A percentile compares a stretch with the other conserved stretches of the same genome.
Conservation (phyloP, 2,888 invertebrate genomes). For the Papilio gigon region DNA sequence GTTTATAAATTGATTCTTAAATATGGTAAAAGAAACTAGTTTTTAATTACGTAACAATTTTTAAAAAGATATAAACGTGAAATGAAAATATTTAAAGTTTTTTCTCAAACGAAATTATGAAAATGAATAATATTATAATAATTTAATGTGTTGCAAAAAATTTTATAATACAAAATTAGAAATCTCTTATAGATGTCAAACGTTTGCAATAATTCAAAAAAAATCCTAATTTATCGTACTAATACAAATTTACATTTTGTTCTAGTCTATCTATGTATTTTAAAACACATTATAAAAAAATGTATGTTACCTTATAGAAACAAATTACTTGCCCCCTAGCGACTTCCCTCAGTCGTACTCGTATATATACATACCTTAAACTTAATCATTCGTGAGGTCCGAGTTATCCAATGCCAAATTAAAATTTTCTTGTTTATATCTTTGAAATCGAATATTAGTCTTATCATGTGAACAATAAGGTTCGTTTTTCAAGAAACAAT, state of each 20-base stretch:
- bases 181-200: slow-evolving; percentile 25
- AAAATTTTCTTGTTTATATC: slow-evolving; percentile 34
- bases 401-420: slow-evolving; percentile 50
- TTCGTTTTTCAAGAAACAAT: slow-evolving; percentile 47
- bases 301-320: slow-evolving; percentile 54
- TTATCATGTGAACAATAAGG: slow-evolving; percentile 49
- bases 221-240: slow-evolving; percentile 43
- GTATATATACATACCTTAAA: slow-evolving; percentile 71
- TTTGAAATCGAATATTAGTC: slow-evolving; percentile 41
- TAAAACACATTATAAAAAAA: slow-evolving; percentile 2
- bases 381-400: slow-evolving; percentile 74
- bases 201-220: slow-evolving; percentile 45
- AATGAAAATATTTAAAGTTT: not conserved
- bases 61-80: too few relatives aligned
- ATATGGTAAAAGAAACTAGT: not conserved
- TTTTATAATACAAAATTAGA: not conserved
- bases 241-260: too few relatives aligned
- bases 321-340: slow-evolving; percentile 64
- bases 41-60: not conserved
- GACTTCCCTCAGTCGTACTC: slow-evolving; percentile 69
- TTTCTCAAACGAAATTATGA: slow-evolving; percentile 10
- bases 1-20: not conserved
- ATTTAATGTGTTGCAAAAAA: slow-evolving; percentile 3
- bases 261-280: too few relatives aligned
- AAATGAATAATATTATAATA: slow-evolving; percentile 9